Evolutionary conservation across 2,797 vertebrate genomes (phyloP).

Genomic region (Lagocephalus sceleratus): DNA sequence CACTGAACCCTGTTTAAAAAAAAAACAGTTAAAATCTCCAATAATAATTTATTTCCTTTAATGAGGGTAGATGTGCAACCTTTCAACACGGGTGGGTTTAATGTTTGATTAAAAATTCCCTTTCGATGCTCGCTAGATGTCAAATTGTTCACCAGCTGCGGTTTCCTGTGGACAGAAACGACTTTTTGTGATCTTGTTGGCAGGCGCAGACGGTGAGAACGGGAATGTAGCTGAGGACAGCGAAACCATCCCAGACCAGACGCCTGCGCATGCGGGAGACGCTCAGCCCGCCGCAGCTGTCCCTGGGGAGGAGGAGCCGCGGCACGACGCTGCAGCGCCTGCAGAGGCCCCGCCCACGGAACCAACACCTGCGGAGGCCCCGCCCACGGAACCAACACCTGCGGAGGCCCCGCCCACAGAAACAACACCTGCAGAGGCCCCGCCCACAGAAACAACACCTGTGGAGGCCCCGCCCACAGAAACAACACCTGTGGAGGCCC

Average conservation of each 20-base stretch:
- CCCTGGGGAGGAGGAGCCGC: slow-evolving; percentile 10
- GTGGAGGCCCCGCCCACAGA: slow-evolving; percentile 28
- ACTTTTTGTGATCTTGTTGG: background rate
- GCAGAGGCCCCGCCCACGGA: slow-evolving; percentile 12
- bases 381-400: slow-evolving; percentile 10
- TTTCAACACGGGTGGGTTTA: no score
- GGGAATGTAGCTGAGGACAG: slow-evolving; percentile 61
- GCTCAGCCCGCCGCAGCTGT: slow-evolving; percentile 26
- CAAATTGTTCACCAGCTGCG: no score
- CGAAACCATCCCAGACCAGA: slow-evolving; percentile 68
- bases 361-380: background rate
- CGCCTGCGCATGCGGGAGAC: slow-evolving; percentile 18
- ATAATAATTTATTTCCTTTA: no score
- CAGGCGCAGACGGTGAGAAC: slow-evolving; percentile 60
- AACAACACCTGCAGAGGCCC: background rate
- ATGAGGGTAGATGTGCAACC: no score
- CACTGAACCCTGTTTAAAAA: no score
- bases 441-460: slow-evolving; percentile 9
- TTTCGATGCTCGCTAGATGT: no score
- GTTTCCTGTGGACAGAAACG: no score
- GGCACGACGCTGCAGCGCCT: slow-evolving; percentile 10
- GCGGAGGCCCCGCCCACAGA: slow-evolving; percentile 4
- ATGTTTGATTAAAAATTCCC: no score
- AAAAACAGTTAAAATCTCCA: no score
- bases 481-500: slow-evolving; percentile 4